phyloP scores from a whole-genome alignment of 2,113 vertebrate species.

The Macaca mulatta region DNA sequence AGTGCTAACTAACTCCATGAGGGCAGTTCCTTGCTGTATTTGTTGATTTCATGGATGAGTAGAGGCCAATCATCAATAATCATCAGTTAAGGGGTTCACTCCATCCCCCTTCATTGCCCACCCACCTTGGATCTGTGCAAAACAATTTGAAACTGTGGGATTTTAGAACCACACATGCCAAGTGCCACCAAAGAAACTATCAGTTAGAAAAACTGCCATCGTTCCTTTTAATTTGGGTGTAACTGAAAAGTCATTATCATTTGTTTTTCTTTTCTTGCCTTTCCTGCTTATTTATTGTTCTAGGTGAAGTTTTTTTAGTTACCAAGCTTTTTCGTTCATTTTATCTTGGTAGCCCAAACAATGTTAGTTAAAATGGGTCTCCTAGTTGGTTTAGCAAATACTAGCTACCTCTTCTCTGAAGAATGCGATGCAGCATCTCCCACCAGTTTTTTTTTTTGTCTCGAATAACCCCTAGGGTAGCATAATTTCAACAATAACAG shows the following conservation, averaged over 20 bases:
- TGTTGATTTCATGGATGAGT: neutral
- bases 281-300: too few relatives aligned
- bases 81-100: neutral
- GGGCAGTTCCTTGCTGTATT: neutral
- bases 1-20: rapidly evolving
- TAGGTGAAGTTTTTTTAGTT: too few relatives aligned
- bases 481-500: neutral
- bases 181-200: rapidly evolving
- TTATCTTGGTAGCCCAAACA: neutral
- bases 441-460: neutral
- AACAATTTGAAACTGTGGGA: neutral
- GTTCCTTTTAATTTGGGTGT: neutral
- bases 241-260: neutral
- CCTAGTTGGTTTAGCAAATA: neutral
- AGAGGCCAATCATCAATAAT: too few relatives aligned
- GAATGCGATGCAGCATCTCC: neutral
- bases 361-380: neutral
- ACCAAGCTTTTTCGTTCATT: neutral
- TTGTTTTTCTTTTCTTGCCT: neutral
- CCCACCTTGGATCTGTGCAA: neutral
- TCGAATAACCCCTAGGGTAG: neutral
- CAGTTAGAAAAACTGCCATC: neutral
- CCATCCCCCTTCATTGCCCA: neutral
- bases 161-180: neutral
- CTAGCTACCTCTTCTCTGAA: neutral